phyloP scores from a whole-genome alignment of 2,797 vertebrate species.

The Dendrocincla tyrannina region DNA sequence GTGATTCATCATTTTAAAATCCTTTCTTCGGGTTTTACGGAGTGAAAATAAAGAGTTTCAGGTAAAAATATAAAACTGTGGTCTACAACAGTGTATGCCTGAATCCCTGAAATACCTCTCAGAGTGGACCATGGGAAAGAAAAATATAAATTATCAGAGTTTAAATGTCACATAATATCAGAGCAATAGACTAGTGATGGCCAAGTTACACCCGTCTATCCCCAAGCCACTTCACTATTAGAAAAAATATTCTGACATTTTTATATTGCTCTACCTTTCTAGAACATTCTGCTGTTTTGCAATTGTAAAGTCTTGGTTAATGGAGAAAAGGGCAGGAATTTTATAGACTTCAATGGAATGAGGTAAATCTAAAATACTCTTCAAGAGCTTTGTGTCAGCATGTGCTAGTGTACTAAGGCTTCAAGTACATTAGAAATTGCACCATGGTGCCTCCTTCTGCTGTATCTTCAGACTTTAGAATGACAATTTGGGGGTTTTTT shows the following conservation, averaged over 20 bases:
- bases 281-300: neutral
- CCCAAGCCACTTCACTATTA: neutral
- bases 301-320: neutral
- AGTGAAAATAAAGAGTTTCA: neutral
- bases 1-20: neutral
- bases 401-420: neutral
- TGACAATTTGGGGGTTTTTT: rapidly evolving
- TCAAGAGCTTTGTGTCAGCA: neutral
- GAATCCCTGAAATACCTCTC: neutral
- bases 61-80: neutral
- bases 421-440: neutral
- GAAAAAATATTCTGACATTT: neutral
- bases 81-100: neutral
- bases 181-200: neutral
- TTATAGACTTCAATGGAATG: neutral
- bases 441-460: neutral
- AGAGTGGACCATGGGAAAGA: neutral
- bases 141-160: neutral
- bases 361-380: neutral
- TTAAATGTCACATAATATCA: neutral
- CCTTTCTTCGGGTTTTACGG: neutral
- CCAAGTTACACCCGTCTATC: neutral
- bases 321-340: neutral
- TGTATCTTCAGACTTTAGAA: neutral
- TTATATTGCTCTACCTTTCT: neutral